Base-by-base conservation (phyloP, 2,797 vertebrate genomes). In the Rhinella marina region DNA sequence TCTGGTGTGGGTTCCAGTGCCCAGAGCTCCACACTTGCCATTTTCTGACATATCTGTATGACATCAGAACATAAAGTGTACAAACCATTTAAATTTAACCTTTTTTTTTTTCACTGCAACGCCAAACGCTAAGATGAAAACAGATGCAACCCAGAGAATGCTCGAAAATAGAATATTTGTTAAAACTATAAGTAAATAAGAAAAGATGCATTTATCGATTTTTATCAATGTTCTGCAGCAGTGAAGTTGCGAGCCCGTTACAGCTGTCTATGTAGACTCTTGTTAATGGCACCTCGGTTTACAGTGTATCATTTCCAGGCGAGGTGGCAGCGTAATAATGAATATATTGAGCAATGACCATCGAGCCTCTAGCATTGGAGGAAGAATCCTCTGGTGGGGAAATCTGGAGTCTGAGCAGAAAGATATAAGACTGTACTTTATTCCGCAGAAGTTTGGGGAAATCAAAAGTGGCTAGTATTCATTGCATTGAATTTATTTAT, bases 401-500 rank as follows among this genome's bases (percentile, higher is more conserved):
- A 86, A 89, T 78, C 56, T 70, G 57, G 81, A 86, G 85, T 84
- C 85, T 86, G 83, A 72, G 81, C 88, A 86, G 85, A 82, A 89
- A 89, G 85, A 89, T 89, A 89, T 86, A 89, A 89, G 88, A 56
- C 85, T 89, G 81, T 89, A 86, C 73, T 89, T 89, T 79, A 89
- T 89, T 89, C 72, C 56, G 70, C 81, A 78, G 88, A 89, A 89
- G 88, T 89, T 89, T 89, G 88, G 88, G 88, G 88, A 89, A 89
- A 89, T 89, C 88, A 89, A 78, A 89, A 89, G 86, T 84, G 88
- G 88, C 88, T 64, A 87, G 85, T 89, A 89, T 87, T 84, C 88
- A 89, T 87, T 83, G 88, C 82, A 89, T 89, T 83, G 88, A 84
- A 83, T 86, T 89, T 89, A 89, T 89, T 89, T 89, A 89, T 89